Base-by-base conservation (phyloP, 2,797 vertebrate genomes). In the Amazona ochrocephala region DNA sequence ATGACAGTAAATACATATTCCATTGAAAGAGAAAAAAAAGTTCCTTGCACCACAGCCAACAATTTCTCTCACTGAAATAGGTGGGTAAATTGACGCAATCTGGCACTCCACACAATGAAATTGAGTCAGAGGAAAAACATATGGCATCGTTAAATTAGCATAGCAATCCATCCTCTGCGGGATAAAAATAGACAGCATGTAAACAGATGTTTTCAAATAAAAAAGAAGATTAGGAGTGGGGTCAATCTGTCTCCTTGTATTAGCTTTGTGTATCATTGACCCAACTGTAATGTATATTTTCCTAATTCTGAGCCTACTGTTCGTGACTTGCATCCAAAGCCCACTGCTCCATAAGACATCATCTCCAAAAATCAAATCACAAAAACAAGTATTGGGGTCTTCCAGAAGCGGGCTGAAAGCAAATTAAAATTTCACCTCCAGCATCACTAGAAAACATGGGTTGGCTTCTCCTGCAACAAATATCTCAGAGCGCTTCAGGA, bases 111-210 rank as follows among this genome's bases (percentile, higher is more conserved):
- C 67, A 13, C 81, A 18, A 16, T 2, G 54, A 37, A 74, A 82
- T 21, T 44, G 84, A 85, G 78, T 77, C 19, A 10, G 47, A 79
- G 82, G 65, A 61, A 77, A 93, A 89, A n/a, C 93, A 93, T 75
- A 79, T 84, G 89, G 79, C 53, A 32, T 9, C 5, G 10, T 51
- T 48, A 32, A 91, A 94, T 83, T 19, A 93, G 87, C 87, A 65
- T 20, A 65, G 27, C 61, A 74, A 73, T 24, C 65, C 73, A 56
- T 71, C 58, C 82, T 50, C 47, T 6, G 0, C 0, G 3, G 44
- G 58, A 50, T 23, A 66, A 72, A 92, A 94, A 77, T 7, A 93
- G 81, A 32, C 74, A 87, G 54, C 85, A 29, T 41, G n/a, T 2
- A 47, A 41, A 58, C 73, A 88, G 87, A 90, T 91, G 85, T 32